Base-by-base conservation (phyloP, 2,797 vertebrate species). In the Microchirus variegatus region DNA sequence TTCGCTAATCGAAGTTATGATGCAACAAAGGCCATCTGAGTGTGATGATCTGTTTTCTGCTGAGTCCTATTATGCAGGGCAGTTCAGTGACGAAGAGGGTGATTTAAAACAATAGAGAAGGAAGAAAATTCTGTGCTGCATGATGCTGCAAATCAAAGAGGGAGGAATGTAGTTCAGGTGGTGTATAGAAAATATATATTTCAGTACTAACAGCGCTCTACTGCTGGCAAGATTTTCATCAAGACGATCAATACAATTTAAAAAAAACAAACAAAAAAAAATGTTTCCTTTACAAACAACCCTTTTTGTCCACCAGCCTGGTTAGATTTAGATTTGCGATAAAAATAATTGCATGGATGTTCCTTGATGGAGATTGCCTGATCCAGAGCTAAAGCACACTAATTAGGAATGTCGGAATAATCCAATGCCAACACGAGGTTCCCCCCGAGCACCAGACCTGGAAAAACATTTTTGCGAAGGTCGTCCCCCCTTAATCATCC, bases 391-490 rank as follows among this genome's bases (percentile, higher is more conserved):
- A 53, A 45, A 43, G 44, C 37, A 17, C 53, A 67, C 63, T 88
- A 88, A 90, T 89, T 89, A 82, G 73, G 62, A 80, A 75, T 61
- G 65, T 63, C 72, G 53, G 66, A 78, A 85, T 85, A 83, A 82
- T 88, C 80, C 74, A 83, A 75, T 35, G 65, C 74, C 82, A 82
- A 87, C 79, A 81, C 78, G 70, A 66, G 68, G 80, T 77, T 87
- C 83, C 85, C 85, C 66, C 63, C 70, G 82, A 58, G 86, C 76
- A 64, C 52, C 82, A 59, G 68, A 60, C 76, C 61, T 54, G 83
- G 70, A 80, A 83, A 82, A 83, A 73, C 72, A 62, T 67, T 31
- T 31, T 79, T 55, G 73, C 76, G 81, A 91, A 93, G 90, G 90
- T 90, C 83, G 75, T 38, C 73, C 73, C 73, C 49, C 67, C 75